Evolutionary conservation across 2,797 vertebrate species (phyloP), one percentile per base, ranked within the genome.

Genomic region (Fundulus diaphanus): DNA sequence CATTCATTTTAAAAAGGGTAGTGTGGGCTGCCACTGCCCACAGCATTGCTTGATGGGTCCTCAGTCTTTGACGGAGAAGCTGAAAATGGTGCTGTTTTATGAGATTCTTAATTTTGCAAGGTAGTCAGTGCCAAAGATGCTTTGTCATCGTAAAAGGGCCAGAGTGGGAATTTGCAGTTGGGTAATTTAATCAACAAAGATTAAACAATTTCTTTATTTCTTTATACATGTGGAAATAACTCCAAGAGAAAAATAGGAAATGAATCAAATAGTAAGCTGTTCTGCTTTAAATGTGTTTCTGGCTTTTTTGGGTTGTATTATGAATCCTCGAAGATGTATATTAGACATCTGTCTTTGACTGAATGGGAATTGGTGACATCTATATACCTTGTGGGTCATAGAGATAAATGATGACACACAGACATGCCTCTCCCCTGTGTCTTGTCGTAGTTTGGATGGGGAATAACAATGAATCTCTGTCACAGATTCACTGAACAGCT

Each of bases 21-120:
- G 79, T 33, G 82, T 69, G 80, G 79, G 77, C 84, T 78, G 73
- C 33, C 27, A 68, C 82, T 77, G 76, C 88, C 90, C 81, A 87
- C 72, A 92, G 73, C 87, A 67, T 65, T 87, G 83, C 82, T 27
- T 82, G 90, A 92, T 90, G 81, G 82, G 78, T 81, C 86, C 78
- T 84, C 87, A 85, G 81, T 85, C 86, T 82, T 78, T 87, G 89
- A 93, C 73, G 83, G 83, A 93, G 83, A 85, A 88, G 85, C 89
- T 84, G 85, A 89, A 89, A 89, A 90, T 84, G 68, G 73, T 90
- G 84, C 81, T 92, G 82, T 83, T 93, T 93, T 92, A 91, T 81
- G 83, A 82, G 84, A 83, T 69, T 83, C 74, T 87, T 91, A 83
- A 90, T 94, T 93, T 92, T 90, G 90, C 92, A 91, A 87, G 87